Percentiles rank a stretch among this genome's conserved stretches.
Evolutionary conservation across 2,888 invertebrate genomes (phyloP).

Genomic region (Protodeltote pygarga): DNA sequence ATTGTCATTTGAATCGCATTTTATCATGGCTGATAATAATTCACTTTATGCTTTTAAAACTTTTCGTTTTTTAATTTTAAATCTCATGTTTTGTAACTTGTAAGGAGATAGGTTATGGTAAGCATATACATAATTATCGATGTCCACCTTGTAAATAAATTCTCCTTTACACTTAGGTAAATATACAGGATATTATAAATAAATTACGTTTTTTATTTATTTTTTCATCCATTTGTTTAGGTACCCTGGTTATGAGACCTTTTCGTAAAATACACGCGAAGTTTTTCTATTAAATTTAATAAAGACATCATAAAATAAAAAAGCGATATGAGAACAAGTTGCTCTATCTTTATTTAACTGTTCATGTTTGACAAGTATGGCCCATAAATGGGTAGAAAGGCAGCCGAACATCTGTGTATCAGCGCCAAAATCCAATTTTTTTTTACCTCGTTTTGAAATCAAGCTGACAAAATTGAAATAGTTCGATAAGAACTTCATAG

Average conservation of each 20-base stretch:
- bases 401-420: too few relatives aligned
- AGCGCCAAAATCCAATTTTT: too few relatives aligned
- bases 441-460: too few relatives aligned
- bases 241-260: background rate
- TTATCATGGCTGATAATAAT: slow-evolving; percentile 20
- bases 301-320: too few relatives aligned
- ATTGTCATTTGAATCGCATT: too few relatives aligned
- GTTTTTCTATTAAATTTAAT: too few relatives aligned
- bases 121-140: slow-evolving; percentile 69
- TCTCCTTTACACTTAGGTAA: slow-evolving; percentile 86
- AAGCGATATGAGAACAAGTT: too few relatives aligned
- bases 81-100: slow-evolving; percentile 48
- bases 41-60: slow-evolving; percentile 24
- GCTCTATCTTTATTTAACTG: too few relatives aligned
- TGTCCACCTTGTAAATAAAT: slow-evolving; percentile 86
- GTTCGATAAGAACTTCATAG: background rate
- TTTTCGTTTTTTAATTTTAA: slow-evolving; percentile 29
- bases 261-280: too few relatives aligned
- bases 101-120: slow-evolving; percentile 68
- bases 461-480: too few relatives aligned
- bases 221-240: background rate
- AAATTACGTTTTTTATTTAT: slow-evolving; percentile 63
- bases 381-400: too few relatives aligned
- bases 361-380: too few relatives aligned
- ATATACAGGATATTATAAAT: slow-evolving; percentile 82